Evolutionary conservation across 2,113 vertebrate species (phyloP).

Genomic region (Lates calcarifer): DNA sequence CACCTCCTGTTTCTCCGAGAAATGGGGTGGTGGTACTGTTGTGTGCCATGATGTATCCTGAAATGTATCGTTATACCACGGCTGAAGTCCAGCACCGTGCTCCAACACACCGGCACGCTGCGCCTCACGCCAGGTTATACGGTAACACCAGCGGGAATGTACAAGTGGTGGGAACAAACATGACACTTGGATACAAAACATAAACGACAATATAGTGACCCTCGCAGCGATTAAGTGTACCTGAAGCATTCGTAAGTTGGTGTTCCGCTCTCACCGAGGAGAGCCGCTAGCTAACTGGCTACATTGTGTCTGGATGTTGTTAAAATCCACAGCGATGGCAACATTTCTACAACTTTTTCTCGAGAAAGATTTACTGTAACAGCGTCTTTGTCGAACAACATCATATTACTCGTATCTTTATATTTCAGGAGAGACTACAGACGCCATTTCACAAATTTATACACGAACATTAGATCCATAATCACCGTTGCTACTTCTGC

Average conservation of each 20-base stretch:
- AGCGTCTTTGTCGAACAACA: background rate
- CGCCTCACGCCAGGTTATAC: constrained; percentile 5
- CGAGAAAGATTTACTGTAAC: background rate
- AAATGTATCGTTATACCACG: constrained; percentile 19
- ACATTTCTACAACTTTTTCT: constrained; percentile 6
- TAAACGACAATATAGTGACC: constrained; percentile 51
- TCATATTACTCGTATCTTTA: background rate
- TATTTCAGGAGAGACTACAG: background rate
- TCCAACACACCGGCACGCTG: background rate
- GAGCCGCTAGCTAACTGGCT: constrained; percentile 65
- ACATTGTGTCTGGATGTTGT: constrained; percentile 26
- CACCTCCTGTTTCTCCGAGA: constrained; percentile 29
- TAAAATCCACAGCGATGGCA: constrained; percentile 16
- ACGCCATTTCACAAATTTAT: background rate
- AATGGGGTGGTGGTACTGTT: background rate
- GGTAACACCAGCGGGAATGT: background rate
- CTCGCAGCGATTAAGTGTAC: constrained; percentile 28
- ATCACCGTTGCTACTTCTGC: background rate
- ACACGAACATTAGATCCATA: background rate
- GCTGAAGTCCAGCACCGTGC: background rate
- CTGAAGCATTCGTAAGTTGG: constrained; percentile 66
- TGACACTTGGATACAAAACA: constrained; percentile 46
- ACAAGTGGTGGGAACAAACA: constrained; percentile 23
- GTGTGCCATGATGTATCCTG: constrained; percentile 21
- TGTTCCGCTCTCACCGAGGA: constrained; percentile 45